These are phyloP conservation scores for Calypte anna DNA, from an alignment of 2,113 vertebrate species.

Conservation along the genomic window DNA sequence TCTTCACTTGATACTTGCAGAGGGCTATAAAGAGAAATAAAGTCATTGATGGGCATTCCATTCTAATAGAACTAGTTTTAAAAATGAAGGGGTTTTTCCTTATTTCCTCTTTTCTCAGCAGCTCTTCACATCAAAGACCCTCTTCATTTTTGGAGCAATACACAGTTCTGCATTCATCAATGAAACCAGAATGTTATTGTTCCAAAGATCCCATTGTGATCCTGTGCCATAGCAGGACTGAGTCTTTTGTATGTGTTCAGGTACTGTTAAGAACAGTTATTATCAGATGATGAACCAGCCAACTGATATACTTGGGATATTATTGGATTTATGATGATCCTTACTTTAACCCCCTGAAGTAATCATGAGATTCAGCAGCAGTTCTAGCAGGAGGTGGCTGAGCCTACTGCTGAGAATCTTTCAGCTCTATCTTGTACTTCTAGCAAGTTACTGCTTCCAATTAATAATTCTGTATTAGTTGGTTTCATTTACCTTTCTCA, in stretches of 20 bases:
- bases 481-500: neutral
- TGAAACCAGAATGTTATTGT: neutral
- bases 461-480: neutral
- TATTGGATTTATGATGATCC: neutral
- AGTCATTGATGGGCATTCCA: neutral
- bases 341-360: neutral
- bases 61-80: neutral
- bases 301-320: neutral
- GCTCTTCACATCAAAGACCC: neutral
- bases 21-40: neutral
- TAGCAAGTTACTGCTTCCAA: neutral
- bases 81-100: neutral
- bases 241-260: neutral
- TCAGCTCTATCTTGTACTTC: neutral
- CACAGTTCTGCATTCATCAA: neutral
- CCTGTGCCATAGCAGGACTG: neutral
- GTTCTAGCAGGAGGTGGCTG: neutral
- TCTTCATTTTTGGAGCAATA: neutral
- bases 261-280: neutral
- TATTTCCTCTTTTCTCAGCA: neutral
- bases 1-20: constrained; percentile 65
- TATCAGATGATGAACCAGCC: neutral
- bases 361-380: neutral
- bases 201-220: neutral
- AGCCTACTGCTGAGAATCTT: neutral